phyloP scores from a whole-genome alignment of 1,140 invertebrate species.

The Mylabris phalerata region DNA sequence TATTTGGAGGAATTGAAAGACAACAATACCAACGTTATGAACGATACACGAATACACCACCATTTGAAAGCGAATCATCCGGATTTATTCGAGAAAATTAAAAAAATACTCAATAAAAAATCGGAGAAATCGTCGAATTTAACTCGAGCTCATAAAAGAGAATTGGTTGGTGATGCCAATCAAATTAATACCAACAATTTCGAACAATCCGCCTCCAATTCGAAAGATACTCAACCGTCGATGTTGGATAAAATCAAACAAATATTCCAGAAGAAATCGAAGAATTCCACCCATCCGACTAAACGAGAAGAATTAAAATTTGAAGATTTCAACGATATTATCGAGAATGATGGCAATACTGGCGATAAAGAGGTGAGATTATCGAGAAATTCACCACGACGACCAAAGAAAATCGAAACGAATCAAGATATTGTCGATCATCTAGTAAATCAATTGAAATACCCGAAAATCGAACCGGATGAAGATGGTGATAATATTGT shows the following conservation, averaged over 20 bases:
- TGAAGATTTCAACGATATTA: background rate
- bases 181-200: too few species aligned
- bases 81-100: background rate
- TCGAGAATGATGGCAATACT: background rate
- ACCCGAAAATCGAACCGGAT: background rate
- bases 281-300: background rate
- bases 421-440: background rate
- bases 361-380: background rate
- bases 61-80: background rate
- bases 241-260: slow-evolving; percentile 4
- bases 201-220: too few species aligned
- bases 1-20: background rate
- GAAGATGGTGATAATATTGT: background rate
- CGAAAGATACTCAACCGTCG: background rate
- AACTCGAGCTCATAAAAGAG: too few species aligned
- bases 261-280: slow-evolving; percentile 1
- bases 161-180: too few species aligned
- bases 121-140: too few species aligned
- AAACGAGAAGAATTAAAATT: background rate
- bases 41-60: slow-evolving; percentile 4
- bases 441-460: background rate
- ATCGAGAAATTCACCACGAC: background rate
- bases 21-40: slow-evolving; percentile 3
- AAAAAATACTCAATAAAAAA: too few species aligned
- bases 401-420: background rate